A percentile compares a stretch with the other conserved stretches of the same genome.
Evolutionary conservation across 1,140 invertebrate genomes (phyloP).

Genomic region (Drosophila murphyi): DNA sequence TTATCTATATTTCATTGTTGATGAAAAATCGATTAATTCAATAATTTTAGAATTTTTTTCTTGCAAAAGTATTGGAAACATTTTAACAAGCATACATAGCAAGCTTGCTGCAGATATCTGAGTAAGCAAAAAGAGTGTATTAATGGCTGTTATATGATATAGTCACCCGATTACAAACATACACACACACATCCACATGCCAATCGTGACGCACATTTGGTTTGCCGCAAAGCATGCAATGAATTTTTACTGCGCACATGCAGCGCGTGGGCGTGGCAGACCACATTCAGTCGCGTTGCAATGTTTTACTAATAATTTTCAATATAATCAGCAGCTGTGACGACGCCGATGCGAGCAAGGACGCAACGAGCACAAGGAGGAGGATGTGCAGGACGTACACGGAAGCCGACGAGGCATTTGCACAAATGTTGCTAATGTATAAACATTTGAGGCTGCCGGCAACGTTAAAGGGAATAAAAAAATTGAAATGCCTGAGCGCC

Average conservation of each 20-base stretch:
- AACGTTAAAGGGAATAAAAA: slow-evolving; percentile 43
- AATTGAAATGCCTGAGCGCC: slow-evolving; percentile 54
- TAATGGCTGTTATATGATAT: too few relatives aligned
- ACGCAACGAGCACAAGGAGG: not conserved
- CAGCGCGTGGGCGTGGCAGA: slow-evolving; percentile 39
- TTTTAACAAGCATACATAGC: too few relatives aligned
- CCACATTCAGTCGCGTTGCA: slow-evolving; percentile 44
- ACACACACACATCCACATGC: not conserved
- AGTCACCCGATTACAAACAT: not conserved
- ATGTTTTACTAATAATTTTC: slow-evolving; percentile 79
- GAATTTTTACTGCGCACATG: slow-evolving; percentile 75
- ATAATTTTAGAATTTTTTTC: too few relatives aligned
- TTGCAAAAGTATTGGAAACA: too few relatives aligned
- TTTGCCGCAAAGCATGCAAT: slow-evolving; percentile 73
- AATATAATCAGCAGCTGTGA: slow-evolving; percentile 80
- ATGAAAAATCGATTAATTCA: too few relatives aligned
- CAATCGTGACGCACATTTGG: slow-evolving; percentile 45
- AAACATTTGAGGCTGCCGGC: slow-evolving; percentile 65
- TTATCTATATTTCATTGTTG: too few relatives aligned
- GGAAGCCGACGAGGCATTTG: slow-evolving; percentile 37
- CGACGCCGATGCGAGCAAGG: slow-evolving; percentile 21
- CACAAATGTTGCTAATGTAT: slow-evolving; percentile 80
- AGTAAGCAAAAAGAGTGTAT: too few relatives aligned
- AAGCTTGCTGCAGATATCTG: too few relatives aligned
- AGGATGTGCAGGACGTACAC: not conserved